Percentiles rank a stretch among this genome's conserved stretches.
phyloP scores from a whole-genome alignment of 2,888 invertebrate genomes.

The Neoaliturus tenellus region DNA sequence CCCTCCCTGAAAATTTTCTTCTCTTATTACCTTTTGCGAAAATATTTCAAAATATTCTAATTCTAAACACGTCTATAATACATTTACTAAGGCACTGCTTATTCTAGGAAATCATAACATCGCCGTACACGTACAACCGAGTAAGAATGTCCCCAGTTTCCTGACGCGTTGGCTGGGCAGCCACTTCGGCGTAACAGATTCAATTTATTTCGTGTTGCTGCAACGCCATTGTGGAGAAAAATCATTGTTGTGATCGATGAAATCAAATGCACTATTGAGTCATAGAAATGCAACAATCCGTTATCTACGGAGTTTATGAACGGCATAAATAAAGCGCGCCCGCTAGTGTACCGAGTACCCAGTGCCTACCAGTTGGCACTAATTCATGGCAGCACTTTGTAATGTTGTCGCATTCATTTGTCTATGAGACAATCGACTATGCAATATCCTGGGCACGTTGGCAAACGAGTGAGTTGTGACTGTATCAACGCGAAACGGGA shows the following conservation, averaged over 20 bases:
- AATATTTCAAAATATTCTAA: too few relatives aligned
- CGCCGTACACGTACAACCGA: too few relatives aligned
- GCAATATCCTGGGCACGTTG: neutral
- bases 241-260: neutral
- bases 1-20: too few relatives aligned
- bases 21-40: too few relatives aligned
- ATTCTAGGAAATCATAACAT: too few relatives aligned
- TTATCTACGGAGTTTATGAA: neutral
- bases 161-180: too few relatives aligned
- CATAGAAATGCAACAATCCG: neutral
- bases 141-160: too few relatives aligned
- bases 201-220: neutral
- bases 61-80: too few relatives aligned
- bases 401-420: conserved; percentile 9
- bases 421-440: neutral
- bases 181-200: too few relatives aligned
- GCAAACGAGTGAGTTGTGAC: neutral
- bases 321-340: neutral
- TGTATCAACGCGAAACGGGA: too few relatives aligned
- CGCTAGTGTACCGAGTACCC: neutral
- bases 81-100: too few relatives aligned
- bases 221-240: neutral
- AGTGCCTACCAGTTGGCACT: neutral
- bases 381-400: neutral
- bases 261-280: neutral